Base-by-base conservation (phyloP, 2,797 vertebrate species). In the Pristis pectinata region DNA sequence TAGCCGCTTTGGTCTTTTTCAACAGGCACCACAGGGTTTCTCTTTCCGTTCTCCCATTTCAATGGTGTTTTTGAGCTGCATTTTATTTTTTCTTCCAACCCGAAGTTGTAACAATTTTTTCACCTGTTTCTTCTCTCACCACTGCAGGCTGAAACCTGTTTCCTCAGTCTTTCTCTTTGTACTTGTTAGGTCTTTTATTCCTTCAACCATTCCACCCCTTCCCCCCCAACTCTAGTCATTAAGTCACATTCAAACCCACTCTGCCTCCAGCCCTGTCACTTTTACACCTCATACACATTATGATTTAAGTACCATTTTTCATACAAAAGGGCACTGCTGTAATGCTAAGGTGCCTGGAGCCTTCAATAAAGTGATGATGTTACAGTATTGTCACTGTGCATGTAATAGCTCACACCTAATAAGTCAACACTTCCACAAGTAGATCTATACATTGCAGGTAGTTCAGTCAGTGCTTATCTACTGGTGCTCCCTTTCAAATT, bases 381-480 rank as follows among this genome's bases (percentile, higher is more conserved):
- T 93, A 53, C 19, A 74, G 49, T 53, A 15, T 15, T 94, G 27
- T 53, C 92, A 53, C 44, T 94, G 6, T 2, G 9, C 67, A 94
- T 19, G 8, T 94, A 76, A 49, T 94, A 74, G n/a, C 17, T 91
- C 87, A 67, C 64, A 10, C 56, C 59, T 64, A n/a, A 37, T 64
- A 1, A 61, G 34, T 61, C 85, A 61, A 89, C 49, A 87, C 27
- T 30, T 91, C 59, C 59, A 37, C n/a, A 41, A 91, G 59, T 67
- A n/a, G 19, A 24, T 91, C 41, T 67, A 19, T 64, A 37, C 34
- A 91, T 22, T 22, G 8, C n/a, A n/a, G 0, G 7, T 67, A 91
- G 61, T 91, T 37, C 94, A 72, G 70, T 76, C 92, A 94, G 92
- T 76, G 5, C 44, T 56, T 76, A n/a, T 93, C 72, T 44, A 44